These are phyloP conservation scores for Siderastrea siderea DNA, from an alignment of 92 coral and sea anemone genomes.

Conservation along the genomic window DNA sequence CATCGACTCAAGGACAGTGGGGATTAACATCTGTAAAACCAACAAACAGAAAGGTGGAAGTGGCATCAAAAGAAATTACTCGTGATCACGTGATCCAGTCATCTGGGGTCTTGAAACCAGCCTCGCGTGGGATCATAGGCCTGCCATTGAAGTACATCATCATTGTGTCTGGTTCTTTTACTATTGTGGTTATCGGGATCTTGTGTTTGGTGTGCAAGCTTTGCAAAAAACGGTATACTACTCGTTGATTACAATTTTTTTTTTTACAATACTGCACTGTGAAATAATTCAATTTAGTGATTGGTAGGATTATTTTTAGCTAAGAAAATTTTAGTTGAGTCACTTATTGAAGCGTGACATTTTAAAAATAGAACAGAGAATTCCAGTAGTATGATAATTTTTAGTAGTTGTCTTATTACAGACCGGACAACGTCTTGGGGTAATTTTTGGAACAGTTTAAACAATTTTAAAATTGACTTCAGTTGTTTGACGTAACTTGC, in stretches of 20 bases:
- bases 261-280: not conserved
- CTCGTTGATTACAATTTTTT: no score
- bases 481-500: no score
- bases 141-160: constrained; percentile 30
- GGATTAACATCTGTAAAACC: not conserved
- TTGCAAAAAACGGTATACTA: constrained; percentile 23
- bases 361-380: no score
- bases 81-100: not conserved
- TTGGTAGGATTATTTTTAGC: no score
- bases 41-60: not conserved
- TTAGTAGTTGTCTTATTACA: no score
- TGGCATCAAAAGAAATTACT: not conserved
- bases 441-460: no score
- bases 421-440: no score
- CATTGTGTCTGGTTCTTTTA: constrained; percentile 7
- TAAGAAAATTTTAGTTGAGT: no score
- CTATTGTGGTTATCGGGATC: not conserved
- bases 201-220: constrained; percentile 9
- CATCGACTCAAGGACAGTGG: not conserved
- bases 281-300: no score
- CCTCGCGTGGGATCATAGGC: not conserved
- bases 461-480: no score
- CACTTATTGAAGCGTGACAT: no score
- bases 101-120: not conserved
- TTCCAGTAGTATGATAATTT: no score